Evolutionary conservation across 2,797 vertebrate genomes (phyloP).

Genomic region (Philypnodon macrostomus): DNA sequence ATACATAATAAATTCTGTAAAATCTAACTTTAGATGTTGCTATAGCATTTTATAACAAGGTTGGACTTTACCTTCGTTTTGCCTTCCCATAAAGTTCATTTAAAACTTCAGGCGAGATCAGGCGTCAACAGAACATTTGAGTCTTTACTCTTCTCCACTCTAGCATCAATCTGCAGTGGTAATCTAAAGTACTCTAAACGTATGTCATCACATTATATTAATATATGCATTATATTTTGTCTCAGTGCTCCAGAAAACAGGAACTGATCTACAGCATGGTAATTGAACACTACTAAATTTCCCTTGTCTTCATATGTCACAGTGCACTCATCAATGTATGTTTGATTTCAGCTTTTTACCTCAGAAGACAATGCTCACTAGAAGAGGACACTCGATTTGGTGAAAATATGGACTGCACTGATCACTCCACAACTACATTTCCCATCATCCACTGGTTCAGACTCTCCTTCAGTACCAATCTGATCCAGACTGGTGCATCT

Average conservation of each 20-base stretch:
- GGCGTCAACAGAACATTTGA: no score
- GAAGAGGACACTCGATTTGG: constrained; percentile 25
- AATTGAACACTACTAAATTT: constrained; percentile 21
- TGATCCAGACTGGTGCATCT: constrained; percentile 57
- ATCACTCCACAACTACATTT: constrained; percentile 9
- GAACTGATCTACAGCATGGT: constrained; percentile 65
- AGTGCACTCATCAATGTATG: neutral
- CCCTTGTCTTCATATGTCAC: neutral
- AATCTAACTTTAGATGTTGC: no score
- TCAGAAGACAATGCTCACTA: constrained; percentile 15
- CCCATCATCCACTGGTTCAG: neutral
- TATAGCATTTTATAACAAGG: no score
- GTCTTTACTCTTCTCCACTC: no score
- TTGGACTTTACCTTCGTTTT: no score
- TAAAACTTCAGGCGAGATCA: no score
- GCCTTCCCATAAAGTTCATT: no score
- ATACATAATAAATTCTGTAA: no score
- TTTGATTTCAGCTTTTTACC: constrained; percentile 19
- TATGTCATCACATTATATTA: constrained; percentile 6
- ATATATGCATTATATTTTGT: constrained; percentile 30
- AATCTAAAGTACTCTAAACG: neutral
- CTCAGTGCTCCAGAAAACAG: constrained; percentile 79
- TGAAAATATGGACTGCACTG: constrained; percentile 3
- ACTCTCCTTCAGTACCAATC: constrained; percentile 34
- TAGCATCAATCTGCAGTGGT: constrained; percentile 22